These are phyloP conservation scores for Lucifuga dentata DNA, from an alignment of 2,113 vertebrate genomes.

Conservation along the genomic window DNA sequence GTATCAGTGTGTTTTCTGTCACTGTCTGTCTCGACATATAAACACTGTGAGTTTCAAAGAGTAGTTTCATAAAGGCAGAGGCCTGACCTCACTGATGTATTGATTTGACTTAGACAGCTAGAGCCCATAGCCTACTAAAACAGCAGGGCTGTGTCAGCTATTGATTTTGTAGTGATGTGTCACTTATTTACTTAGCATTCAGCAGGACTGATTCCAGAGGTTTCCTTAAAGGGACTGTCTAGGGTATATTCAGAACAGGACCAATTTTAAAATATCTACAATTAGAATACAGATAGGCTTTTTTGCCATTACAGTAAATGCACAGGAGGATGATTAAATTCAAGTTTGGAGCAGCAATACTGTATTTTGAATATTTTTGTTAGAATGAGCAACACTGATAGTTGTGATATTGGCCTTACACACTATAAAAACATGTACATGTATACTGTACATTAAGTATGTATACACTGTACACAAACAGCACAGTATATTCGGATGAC, in stretches of 20 bases:
- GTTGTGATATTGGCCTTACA: neutral
- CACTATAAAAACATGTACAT: too few species aligned
- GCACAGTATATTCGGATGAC: too few species aligned
- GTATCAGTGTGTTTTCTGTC: neutral
- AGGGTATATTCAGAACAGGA: neutral
- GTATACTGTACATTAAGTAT: too few species aligned
- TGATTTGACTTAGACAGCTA: slow-evolving; percentile 35
- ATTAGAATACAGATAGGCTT: neutral
- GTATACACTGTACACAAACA: too few species aligned
- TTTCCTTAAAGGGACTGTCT: neutral
- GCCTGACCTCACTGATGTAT: slow-evolving; percentile 37
- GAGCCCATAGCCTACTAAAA: slow-evolving; percentile 65
- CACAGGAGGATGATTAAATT: neutral
- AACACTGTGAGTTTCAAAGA: slow-evolving; percentile 11
- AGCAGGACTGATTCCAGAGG: slow-evolving; percentile 9
- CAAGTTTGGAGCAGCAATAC: slow-evolving; percentile 5
- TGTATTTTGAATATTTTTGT: slow-evolving; percentile 17
- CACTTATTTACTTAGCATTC: slow-evolving; percentile 44
- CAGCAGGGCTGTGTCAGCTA: slow-evolving; percentile 49
- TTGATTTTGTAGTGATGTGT: slow-evolving; percentile 57
- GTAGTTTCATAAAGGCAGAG: slow-evolving; percentile 29
- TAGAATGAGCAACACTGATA: slow-evolving; percentile 13
- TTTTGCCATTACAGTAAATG: neutral
- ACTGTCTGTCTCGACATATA: neutral
- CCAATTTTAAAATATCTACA: neutral